A percentile compares a stretch with the other conserved stretches of the same genome.
These are phyloP conservation scores for Acomys russatus DNA, from an alignment of 2,797 vertebrate genomes.

Conservation along the genomic window DNA sequence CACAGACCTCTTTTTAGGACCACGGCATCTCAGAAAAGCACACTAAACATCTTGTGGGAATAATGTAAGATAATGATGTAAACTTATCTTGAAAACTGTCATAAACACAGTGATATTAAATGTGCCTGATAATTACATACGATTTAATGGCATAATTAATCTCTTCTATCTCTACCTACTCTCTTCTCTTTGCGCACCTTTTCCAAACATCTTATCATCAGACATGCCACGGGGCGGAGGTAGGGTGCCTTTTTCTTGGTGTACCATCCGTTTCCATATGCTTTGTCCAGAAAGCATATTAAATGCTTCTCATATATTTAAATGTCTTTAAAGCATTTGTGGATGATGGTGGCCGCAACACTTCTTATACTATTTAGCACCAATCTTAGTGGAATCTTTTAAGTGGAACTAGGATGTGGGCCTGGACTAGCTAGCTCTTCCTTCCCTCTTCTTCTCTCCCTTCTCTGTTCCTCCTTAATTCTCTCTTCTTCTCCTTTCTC, in stretches of 20 bases:
- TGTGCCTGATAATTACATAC: constrained; percentile 64
- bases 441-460: neutral
- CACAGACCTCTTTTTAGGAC: constrained; percentile 10
- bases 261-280: neutral
- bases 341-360: neutral
- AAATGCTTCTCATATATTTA: constrained; percentile 14
- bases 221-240: neutral
- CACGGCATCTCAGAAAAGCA: constrained; percentile 38
- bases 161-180: constrained; percentile 33
- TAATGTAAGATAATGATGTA: constrained; percentile 62
- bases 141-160: constrained; percentile 75
- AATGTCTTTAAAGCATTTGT: neutral
- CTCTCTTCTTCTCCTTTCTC: neutral
- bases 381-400: neutral
- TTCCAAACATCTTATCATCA: neutral
- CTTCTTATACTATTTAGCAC: neutral
- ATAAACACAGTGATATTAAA: constrained; percentile 69
- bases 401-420: neutral
- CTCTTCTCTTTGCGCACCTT: constrained; percentile 7
- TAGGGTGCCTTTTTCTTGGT: fast-evolving
- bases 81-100: constrained; percentile 74
- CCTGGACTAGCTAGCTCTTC: neutral
- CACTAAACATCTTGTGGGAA: constrained; percentile 42
- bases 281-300: neutral
- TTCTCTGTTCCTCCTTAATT: neutral